A percentile compares a stretch with the other conserved stretches of the same genome.
These are phyloP conservation scores for Borostomias antarcticus DNA, from an alignment of 2,797 vertebrate species.

Conservation along the genomic window DNA sequence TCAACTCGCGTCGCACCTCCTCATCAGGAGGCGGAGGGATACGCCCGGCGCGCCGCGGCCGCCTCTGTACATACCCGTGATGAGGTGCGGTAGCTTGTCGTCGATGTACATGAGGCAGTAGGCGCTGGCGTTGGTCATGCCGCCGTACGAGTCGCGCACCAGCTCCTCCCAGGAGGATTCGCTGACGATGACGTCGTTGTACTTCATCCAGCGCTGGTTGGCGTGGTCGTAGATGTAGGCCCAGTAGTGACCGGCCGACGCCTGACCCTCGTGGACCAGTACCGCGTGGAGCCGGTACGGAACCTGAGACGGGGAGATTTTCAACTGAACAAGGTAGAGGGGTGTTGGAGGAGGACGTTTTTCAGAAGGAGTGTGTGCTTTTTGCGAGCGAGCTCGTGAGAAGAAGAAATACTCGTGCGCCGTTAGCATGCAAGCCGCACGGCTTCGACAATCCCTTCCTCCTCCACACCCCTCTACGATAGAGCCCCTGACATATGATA, in stretches of 20 bases:
- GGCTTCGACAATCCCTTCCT: too few species aligned
- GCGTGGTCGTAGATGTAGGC: slow-evolving; percentile 89
- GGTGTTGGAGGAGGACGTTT: too few species aligned
- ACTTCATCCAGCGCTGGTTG: slow-evolving; percentile 90
- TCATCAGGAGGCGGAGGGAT: rapidly evolving
- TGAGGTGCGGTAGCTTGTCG: slow-evolving; percentile 72
- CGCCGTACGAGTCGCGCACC: slow-evolving; percentile 91
- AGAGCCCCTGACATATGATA: background rate
- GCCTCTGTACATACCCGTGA: too few species aligned
- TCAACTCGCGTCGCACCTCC: background rate
- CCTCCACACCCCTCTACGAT: background rate
- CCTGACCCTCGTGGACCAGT: slow-evolving; percentile 95
- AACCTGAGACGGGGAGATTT: slow-evolving; percentile 80
- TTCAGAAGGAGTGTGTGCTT: too few species aligned
- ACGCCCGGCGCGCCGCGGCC: background rate
- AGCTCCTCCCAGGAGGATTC: slow-evolving; percentile 96
- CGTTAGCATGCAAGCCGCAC: too few species aligned
- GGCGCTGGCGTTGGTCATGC: slow-evolving; percentile 93
- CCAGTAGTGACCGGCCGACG: slow-evolving; percentile 97
- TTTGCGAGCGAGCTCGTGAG: too few species aligned
- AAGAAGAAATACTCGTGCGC: too few species aligned
- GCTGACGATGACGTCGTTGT: slow-evolving; percentile 90
- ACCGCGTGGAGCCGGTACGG: slow-evolving; percentile 94
- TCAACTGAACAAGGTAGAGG: too few species aligned
- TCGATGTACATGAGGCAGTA: slow-evolving; percentile 98